Base-by-base conservation (phyloP, 92 coral and sea anemone genomes). In the Porites cylindrica region DNA sequence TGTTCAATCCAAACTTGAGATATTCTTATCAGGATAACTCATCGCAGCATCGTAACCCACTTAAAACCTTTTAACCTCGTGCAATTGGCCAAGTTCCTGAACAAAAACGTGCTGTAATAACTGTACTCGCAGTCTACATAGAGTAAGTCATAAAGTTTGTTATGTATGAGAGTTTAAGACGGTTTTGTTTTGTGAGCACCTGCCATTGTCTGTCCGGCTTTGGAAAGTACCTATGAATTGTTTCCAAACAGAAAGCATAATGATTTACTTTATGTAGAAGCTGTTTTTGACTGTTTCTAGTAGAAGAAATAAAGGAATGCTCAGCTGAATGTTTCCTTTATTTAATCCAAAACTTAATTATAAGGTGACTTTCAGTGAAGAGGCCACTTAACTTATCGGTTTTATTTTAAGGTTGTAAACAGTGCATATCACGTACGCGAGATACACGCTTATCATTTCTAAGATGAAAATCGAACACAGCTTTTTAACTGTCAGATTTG, bases 371-470 rank as follows among this genome's bases (percentile, higher is more conserved):
- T 17, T 18, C 29, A 18, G 59, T 82, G 2, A n/a, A 23, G 17
- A 58, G 70, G 58, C 58, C 21, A 82, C 77, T 20, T 26, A 64
- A 14, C 70, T 50, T 53, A 20, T 82, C 66, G 70, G 17, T 3
- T 43, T 71, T 67, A 11, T 50, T 65, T 19, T 54, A 10, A 54
- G 60, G 66, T 43, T 58, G 59, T 56, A 82, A 82, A 66, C 78
- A 82, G 75, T 4, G 47, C 47, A 38, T 38, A 38, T 38, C 86
- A 82, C 85, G 85, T 82, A 70, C 70, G 26, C 77, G 54, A 32
- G 63, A 19, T 50, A 70, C 10, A 9, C 18, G n/a, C 51, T 26
- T 10, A 6, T 73, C 23, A 43, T 73, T 4, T 11, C 21, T 63
- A 7, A 16, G 43, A 66, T 18, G 16, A 17, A 68, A 54, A 16